A percentile compares a stretch with the other conserved stretches of the same genome.
Conservation (phyloP, 2,888 invertebrate genomes). For the Lumbricus terrestris region DNA sequence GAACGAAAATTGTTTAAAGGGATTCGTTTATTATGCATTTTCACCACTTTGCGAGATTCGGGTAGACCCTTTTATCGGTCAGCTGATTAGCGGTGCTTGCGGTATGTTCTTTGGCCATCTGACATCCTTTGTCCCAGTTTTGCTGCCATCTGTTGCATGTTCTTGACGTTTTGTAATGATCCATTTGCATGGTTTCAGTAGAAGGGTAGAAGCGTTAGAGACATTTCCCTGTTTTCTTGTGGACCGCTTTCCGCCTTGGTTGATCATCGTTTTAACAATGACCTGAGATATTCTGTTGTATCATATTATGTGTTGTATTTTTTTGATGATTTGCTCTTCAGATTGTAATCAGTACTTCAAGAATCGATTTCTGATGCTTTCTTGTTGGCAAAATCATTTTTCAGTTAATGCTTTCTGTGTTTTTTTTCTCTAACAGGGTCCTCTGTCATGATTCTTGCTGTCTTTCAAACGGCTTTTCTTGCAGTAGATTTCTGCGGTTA, state of each 20-base stretch:
- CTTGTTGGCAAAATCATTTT: background rate
- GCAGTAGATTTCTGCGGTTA: background rate
- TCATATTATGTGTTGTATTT: background rate
- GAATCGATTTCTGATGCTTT: background rate
- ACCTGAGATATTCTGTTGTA: background rate
- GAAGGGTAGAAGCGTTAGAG: no score
- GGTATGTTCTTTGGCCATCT: background rate
- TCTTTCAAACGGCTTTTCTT: background rate
- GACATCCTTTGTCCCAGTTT: slow-evolving; percentile 3
- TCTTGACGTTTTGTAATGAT: background rate
- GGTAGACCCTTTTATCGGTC: no score
- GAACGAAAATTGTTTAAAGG: no score
- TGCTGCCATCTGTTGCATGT: background rate
- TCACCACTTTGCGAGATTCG: no score
- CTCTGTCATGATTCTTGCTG: background rate
- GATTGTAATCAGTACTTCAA: background rate
- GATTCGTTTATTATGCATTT: no score
- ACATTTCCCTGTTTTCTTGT: background rate
- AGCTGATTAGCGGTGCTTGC: no score
- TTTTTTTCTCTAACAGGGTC: background rate
- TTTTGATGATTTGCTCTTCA: background rate
- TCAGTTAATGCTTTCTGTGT: background rate
- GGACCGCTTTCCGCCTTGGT: background rate
- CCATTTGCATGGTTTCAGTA: background rate
- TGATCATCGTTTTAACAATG: background rate